Conservation (phyloP, 64 coral and sea anemone genomes). For the Pocillopora damicornis region DNA sequence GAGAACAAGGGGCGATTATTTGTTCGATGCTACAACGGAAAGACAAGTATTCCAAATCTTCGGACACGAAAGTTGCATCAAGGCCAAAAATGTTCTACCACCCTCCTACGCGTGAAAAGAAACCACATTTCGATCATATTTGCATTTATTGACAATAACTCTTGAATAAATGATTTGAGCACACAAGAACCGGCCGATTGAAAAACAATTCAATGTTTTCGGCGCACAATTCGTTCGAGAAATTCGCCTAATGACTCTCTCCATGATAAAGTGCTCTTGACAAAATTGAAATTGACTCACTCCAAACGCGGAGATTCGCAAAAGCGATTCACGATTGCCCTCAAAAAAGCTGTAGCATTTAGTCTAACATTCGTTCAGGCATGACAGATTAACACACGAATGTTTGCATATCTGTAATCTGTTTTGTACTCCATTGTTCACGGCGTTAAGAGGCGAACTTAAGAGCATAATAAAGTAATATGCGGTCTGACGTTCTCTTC, state of each 20-base stretch:
- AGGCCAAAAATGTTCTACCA: conserved; percentile 22
- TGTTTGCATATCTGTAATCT: conserved; percentile 44
- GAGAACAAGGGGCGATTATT: not conserved
- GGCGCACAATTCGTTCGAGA: conserved; percentile 1
- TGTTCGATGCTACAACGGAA: not conserved
- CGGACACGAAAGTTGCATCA: not conserved
- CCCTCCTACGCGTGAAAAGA: conserved; percentile 16
- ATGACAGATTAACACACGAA: conserved; percentile 42
- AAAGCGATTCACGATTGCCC: not conserved
- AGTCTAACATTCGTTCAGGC: conserved; percentile 13
- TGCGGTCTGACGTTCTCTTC: not conserved
- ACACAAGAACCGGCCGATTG: conserved; percentile 22
- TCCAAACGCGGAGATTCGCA: not conserved
- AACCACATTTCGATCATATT: conserved; percentile 36
- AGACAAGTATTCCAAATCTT: conserved; percentile 4
- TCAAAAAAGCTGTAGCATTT: not conserved
- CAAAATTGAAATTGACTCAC: not conserved
- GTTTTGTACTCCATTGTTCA: conserved; percentile 34
- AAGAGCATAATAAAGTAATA: conserved; percentile 23
- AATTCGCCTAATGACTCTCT: not conserved
- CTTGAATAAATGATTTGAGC: conserved; percentile 41
- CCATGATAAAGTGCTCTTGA: not conserved
- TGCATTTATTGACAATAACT: conserved; percentile 44
- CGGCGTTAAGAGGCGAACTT: conserved; percentile 32
- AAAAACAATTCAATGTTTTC: conserved; percentile 34